Conservation (phyloP, 1,140 invertebrate genomes). For the Mya arenaria region DNA sequence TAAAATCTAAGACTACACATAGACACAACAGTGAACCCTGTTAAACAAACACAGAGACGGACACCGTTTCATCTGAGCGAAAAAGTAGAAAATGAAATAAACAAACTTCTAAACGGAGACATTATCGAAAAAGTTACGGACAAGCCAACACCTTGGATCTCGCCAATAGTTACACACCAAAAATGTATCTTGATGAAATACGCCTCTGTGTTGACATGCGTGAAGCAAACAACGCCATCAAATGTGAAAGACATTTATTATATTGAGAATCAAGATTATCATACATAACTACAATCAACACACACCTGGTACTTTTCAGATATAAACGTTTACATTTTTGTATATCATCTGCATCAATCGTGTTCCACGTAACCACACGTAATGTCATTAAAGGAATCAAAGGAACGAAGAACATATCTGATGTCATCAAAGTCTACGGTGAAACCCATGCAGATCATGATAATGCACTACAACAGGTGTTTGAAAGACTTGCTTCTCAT, state of each 20-base stretch:
- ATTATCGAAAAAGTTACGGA: constrained; percentile 31
- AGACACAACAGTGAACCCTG: constrained; percentile 58
- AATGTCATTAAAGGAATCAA: too few relatives aligned
- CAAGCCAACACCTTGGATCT: background rate
- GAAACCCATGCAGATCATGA: too few relatives aligned
- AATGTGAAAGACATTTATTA: constrained; percentile 67
- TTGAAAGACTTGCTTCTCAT: too few relatives aligned
- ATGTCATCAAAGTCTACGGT: too few relatives aligned
- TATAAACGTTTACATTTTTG: too few relatives aligned
- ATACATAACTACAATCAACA: too few relatives aligned
- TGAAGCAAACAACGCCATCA: constrained; percentile 67
- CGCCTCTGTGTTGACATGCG: constrained; percentile 73
- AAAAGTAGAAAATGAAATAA: constrained; percentile 57
- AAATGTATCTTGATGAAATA: constrained; percentile 66
- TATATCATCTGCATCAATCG: too few relatives aligned
- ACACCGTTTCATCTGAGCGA: constrained; percentile 59
- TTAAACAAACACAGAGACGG: constrained; percentile 52
- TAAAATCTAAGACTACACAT: constrained; percentile 64
- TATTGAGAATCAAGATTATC: too few relatives aligned
- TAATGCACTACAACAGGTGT: too few relatives aligned
- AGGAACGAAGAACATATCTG: too few relatives aligned
- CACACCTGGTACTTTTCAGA: too few relatives aligned
- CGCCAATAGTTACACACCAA: background rate
- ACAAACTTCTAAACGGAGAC: constrained; percentile 58
- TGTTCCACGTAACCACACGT: too few relatives aligned